Evolutionary conservation across 2,888 invertebrate genomes (phyloP).

Genomic region (Palloptera scutellata): DNA sequence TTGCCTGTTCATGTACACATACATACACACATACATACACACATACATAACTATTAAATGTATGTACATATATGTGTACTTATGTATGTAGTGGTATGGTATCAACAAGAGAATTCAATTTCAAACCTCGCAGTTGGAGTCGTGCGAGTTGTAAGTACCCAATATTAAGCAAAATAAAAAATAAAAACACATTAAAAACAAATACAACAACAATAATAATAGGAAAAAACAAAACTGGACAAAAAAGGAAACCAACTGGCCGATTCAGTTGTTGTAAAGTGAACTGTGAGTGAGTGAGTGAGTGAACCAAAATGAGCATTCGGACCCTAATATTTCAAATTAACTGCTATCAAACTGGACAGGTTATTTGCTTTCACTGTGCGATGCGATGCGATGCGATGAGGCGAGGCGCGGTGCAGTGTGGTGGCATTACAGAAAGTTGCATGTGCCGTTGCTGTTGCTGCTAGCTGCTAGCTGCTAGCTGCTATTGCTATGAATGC

Average conservation of each 20-base stretch:
- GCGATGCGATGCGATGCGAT: slow-evolving; percentile 16
- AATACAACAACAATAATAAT: background rate
- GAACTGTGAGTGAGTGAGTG: slow-evolving; percentile 17
- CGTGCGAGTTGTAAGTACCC: no score
- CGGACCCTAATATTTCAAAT: slow-evolving; percentile 54
- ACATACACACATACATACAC: background rate
- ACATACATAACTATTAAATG: background rate
- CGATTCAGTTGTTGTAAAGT: background rate
- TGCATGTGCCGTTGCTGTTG: slow-evolving; percentile 13
- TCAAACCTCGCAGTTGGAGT: background rate
- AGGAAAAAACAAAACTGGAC: background rate
- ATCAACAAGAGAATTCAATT: slow-evolving; percentile 20
- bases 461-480: slow-evolving; percentile 32
- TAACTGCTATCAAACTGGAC: slow-evolving; percentile 47
- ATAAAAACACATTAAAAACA: no score
- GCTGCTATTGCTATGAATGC: slow-evolving; percentile 35
- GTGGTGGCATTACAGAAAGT: slow-evolving; percentile 38
- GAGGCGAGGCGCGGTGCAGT: background rate
- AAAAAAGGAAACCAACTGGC: slow-evolving; percentile 5
- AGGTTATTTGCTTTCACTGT: slow-evolving; percentile 10
- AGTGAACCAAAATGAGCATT: slow-evolving; percentile 34
- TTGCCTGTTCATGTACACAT: background rate
- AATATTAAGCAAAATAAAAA: no score
- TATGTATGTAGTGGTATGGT: background rate
- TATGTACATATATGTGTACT: background rate